Evolutionary conservation across 2,888 invertebrate species (phyloP), one percentile per base, ranked within the genome.

Genomic region (Timandra comae): DNA sequence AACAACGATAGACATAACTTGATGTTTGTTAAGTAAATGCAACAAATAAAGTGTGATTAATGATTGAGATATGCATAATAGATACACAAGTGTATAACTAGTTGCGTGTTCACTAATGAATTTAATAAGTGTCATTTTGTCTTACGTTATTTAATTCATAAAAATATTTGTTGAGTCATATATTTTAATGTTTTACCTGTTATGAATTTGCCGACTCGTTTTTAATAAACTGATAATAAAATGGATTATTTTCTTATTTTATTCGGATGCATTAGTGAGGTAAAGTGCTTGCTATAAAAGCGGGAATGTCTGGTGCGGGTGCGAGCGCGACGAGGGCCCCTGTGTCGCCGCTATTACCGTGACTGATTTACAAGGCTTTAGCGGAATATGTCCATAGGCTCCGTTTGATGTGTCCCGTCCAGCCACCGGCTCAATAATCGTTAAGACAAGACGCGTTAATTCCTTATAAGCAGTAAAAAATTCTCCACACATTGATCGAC

Each of bases 401-500:
- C 55, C 56, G 56, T 63, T 57, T 64, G 58, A 52, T 49, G 61
- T 57, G 55, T 54, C 55, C 59, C 52, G 52, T 48, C 50, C 50
- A 57, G 69, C 68, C 70, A 68, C 68, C 59, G 69, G 52, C 62
- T 56, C 72, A 71, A 78, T 77, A 76, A 74, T 76, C 77, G 76
- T 79, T 77, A 78, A 77, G 73, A 71, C 71, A 73, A 74, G 68
- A 43, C 62, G 62, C 63, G 64, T 73, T 72, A 69, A 72, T 73
- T 67, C 64, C 62, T 62, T 65, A 43, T 38, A 46, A 39, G 35
- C 30, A 27, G 42, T 56, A 57, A 63, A 60, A 51, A 52, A 58
- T 56, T 59, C 55, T 59, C 55, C 41, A 54, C 46, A 49, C 54
- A 50, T 63, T 67, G 58, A 66, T 66, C 53, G 48, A 31, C 46